These are phyloP conservation scores for Globicephala melas DNA, from an alignment of 2,113 vertebrate genomes.

Conservation along the genomic window DNA sequence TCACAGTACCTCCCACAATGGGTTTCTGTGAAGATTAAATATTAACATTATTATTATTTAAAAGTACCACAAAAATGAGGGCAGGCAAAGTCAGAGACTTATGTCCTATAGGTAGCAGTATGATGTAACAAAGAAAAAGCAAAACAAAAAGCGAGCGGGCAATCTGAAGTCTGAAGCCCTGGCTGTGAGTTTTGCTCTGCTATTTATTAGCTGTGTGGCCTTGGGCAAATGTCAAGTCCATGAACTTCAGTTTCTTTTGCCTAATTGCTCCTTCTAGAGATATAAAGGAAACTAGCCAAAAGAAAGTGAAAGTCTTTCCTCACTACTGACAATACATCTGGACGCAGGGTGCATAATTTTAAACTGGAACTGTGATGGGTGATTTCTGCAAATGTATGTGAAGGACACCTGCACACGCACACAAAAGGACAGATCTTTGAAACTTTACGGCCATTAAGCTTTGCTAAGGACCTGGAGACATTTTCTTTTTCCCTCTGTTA, in stretches of 20 bases:
- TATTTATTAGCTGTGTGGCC: background rate
- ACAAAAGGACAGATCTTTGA: background rate
- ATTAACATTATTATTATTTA: conserved; percentile 1
- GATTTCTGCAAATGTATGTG: background rate
- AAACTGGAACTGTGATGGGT: background rate
- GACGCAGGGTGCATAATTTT: background rate
- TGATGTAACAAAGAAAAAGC: background rate
- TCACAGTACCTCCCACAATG: background rate
- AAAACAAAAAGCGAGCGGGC: background rate
- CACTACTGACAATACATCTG: background rate
- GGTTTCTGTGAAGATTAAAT: conserved; percentile 10
- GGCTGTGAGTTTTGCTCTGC: background rate
- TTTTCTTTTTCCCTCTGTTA: background rate
- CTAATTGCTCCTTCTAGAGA: background rate
- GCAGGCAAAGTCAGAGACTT: background rate
- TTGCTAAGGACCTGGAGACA: background rate
- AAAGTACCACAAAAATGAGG: conserved; percentile 8
- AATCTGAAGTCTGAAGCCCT: background rate
- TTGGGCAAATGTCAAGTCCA: background rate
- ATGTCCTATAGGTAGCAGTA: background rate
- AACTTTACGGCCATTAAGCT: background rate
- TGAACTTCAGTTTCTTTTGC: background rate
- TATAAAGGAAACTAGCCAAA: background rate
- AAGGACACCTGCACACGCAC: background rate
- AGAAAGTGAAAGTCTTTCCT: background rate